phyloP scores from a whole-genome alignment of 2,113 vertebrate species.

The Halichoeres trimaculatus region DNA sequence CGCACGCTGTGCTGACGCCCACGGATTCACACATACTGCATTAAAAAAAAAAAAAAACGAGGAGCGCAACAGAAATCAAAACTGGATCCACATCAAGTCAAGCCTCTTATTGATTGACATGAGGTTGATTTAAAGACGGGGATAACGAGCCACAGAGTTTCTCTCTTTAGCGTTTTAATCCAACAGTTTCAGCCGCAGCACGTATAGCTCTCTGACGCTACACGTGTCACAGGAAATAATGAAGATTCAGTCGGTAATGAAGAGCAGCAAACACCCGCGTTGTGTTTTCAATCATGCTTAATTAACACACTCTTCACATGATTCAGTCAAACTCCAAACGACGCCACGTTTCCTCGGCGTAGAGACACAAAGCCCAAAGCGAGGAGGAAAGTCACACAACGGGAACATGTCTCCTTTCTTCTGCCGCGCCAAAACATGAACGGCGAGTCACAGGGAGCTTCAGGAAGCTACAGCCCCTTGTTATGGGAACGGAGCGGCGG shows the following conservation, averaged over 20 bases:
- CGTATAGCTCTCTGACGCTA: not conserved
- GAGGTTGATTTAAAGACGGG: conserved; percentile 34
- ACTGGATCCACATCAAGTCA: conserved; percentile 30
- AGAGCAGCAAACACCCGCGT: too few relatives aligned
- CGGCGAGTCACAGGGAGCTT: not conserved
- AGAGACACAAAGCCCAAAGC: not conserved
- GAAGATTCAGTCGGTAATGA: not conserved
- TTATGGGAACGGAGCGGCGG: conserved; percentile 1
- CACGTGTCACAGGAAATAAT: conserved; percentile 23
- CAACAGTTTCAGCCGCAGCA: not conserved
- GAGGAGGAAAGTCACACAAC: not conserved
- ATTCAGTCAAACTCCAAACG: too few relatives aligned
- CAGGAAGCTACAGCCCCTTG: conserved; percentile 10
- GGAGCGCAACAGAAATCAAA: conserved; percentile 29
- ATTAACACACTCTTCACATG: too few relatives aligned
- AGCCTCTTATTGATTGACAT: conserved; percentile 32
- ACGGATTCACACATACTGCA: conserved; percentile 32
- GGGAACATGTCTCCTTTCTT: not conserved
- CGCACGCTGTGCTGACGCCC: conserved; percentile 31
- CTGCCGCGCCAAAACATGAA: conserved; percentile 5
- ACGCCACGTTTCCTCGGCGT: not conserved
- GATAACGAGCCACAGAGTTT: conserved; percentile 5
- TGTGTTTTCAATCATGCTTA: too few relatives aligned
- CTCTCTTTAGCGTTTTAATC: conserved; percentile 14
- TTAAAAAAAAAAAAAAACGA: conserved; percentile 16